Base-by-base conservation (phyloP, 2,797 vertebrate genomes). In the Mormyrops boulengeri region DNA sequence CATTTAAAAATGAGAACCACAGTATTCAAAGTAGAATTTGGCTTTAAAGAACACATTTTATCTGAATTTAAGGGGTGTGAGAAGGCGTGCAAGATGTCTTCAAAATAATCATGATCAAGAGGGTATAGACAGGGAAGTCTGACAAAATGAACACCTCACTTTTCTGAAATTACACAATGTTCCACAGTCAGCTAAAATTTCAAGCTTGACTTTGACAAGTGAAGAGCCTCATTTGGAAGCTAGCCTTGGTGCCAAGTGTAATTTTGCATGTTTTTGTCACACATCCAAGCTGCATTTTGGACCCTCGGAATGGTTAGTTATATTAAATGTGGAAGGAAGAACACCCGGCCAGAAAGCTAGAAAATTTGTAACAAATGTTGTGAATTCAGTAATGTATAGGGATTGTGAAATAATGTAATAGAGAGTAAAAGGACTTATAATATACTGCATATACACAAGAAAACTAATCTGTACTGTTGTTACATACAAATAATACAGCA, bases 261-360 rank as follows among this genome's bases (percentile, higher is more conserved):
- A 82, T 47, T 47, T 82, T 22, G 44, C 82, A 85, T 85, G 44
- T 49, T 85, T 85, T 85, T 85, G 82, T 85, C n/a, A 85, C 44
- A 11, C 82, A 22, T n/a, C 44, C 82, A 85, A 50, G n/a, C 41
- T 50, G 44, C 82, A 85, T 85, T 41, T 44, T 85, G 9, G 82
- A 50, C 41, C 44, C 47, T 85, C n/a, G 8, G n/a, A 85, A 85
- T 85, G 47, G 47, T 50, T 44, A 44, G 73, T 19, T 80, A 44
- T 44, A 44, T 80, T 80, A 80, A 80, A 80, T 80, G 38, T 34
- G 66, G 30, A 69, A 69, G 9, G 55, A 14, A 69, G 30, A 12
- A 34, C 4, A 34, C 41, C 17, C 41, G 47, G 41, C n/a, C 38
- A 82, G 44, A 47, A 82, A 82, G 77, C 19, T 84, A 49, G 80